These are phyloP conservation scores for Dugesia japonica DNA, from an alignment of 2,888 invertebrate species.

Conservation along the genomic window DNA sequence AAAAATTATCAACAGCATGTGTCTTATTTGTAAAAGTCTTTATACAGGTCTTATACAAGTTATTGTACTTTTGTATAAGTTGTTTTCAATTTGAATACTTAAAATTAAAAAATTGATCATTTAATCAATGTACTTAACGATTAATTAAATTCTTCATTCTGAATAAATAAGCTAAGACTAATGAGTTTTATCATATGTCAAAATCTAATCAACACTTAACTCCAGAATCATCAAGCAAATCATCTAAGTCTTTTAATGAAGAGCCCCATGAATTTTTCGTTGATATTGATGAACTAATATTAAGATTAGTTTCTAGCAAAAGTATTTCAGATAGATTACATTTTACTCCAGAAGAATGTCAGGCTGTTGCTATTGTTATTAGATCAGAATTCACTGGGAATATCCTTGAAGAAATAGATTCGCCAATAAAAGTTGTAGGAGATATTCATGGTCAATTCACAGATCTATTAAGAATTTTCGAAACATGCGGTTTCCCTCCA, in stretches of 20 bases:
- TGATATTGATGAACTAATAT: not conserved
- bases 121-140: too few species aligned
- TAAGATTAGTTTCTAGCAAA: not conserved
- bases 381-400: slow-evolving; percentile 25
- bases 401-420: slow-evolving; percentile 28
- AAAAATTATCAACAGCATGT: too few species aligned
- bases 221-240: not conserved
- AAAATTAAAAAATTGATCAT: too few species aligned
- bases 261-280: slow-evolving; percentile 3
- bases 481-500: slow-evolving; percentile 25
- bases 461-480: slow-evolving; percentile 31
- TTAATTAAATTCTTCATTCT: too few species aligned
- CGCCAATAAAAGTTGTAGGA: slow-evolving; percentile 31
- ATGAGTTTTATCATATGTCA: not conserved
- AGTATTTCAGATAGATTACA: not conserved
- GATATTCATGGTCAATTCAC: slow-evolving; percentile 33
- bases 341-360: not conserved
- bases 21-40: too few species aligned
- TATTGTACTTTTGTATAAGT: too few species aligned
- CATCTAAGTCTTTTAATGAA: not conserved
- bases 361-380: not conserved
- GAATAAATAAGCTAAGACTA: not conserved
- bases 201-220: not conserved
- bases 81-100: too few species aligned
- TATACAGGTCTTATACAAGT: too few species aligned